A percentile compares a stretch with the other conserved stretches of the same genome.
phyloP scores from a whole-genome alignment of 2,113 vertebrate species.

The Poicephalus gulielmi region DNA sequence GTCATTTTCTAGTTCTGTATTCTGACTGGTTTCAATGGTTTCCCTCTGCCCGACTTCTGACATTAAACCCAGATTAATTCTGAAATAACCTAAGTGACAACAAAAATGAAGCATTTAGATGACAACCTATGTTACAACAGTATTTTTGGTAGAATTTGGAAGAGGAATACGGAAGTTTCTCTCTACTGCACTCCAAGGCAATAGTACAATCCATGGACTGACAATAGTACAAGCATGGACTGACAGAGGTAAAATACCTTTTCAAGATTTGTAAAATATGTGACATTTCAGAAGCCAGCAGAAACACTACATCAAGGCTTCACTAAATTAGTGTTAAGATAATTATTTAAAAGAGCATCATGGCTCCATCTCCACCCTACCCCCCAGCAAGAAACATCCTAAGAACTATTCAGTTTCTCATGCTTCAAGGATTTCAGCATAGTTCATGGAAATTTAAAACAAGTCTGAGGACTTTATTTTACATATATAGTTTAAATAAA shows the following conservation, averaged over 20 bases:
- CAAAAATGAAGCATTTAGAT: background rate
- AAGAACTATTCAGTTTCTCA: constrained; percentile 25
- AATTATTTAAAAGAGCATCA: background rate
- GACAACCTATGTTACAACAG: background rate
- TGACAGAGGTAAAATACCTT: background rate
- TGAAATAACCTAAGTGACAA: background rate
- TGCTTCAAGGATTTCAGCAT: background rate
- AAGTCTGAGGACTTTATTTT: constrained; percentile 2
- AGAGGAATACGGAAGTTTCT: background rate
- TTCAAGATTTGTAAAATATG: background rate
- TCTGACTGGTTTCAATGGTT: background rate
- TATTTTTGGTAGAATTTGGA: background rate
- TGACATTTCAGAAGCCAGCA: background rate
- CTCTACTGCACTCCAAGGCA: background rate
- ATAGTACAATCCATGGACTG: background rate
- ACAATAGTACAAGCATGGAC: background rate
- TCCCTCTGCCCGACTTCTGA: background rate
- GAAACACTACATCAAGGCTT: constrained; percentile 30
- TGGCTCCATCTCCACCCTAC: constrained; percentile 24
- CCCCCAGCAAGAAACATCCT: constrained; percentile 32
- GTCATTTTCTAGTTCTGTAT: background rate
- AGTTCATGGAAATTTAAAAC: background rate
- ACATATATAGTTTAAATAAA: background rate
- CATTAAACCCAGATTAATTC: background rate
- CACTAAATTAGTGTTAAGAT: background rate